Conservation (phyloP, 2,797 vertebrate species). For the Coilia nasus region DNA sequence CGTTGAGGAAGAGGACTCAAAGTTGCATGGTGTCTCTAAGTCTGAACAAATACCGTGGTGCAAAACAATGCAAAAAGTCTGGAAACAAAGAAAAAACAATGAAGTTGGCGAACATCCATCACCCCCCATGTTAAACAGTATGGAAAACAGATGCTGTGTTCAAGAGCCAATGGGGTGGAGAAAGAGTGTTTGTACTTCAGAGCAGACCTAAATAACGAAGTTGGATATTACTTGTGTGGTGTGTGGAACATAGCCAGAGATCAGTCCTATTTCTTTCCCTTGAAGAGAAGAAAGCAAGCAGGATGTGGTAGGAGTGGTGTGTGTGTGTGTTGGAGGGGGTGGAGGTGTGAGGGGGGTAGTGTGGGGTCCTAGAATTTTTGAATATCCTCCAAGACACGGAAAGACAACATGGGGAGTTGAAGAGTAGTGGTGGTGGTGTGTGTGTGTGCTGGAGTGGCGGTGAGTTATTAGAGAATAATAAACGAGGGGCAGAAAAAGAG, state of each 20-base stretch:
- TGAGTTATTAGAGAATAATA: conserved; percentile 18
- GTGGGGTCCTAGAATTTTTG: neutral
- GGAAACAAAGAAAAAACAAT: neutral
- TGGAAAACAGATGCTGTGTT: neutral
- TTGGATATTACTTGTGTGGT: neutral
- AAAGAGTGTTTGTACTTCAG: neutral
- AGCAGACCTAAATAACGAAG: conserved; percentile 16
- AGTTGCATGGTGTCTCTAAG: no score
- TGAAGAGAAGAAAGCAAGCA: neutral
- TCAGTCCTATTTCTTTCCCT: neutral
- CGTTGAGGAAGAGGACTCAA: no score
- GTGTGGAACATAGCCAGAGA: neutral
- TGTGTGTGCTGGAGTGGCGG: neutral
- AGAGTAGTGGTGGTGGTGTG: conserved; percentile 11
- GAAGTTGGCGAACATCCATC: neutral
- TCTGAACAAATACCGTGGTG: no score
- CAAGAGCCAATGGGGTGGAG: neutral
- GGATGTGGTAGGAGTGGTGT: neutral
- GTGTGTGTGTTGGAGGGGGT: neutral
- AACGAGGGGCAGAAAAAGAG: neutral
- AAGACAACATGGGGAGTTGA: neutral
- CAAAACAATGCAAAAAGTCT: neutral
- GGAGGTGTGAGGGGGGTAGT: neutral
- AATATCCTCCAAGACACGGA: conserved; percentile 16
- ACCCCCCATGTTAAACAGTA: neutral